These are phyloP conservation scores for Nudaria mundana DNA, from an alignment of 2,888 invertebrate species.

Conservation along the genomic window DNA sequence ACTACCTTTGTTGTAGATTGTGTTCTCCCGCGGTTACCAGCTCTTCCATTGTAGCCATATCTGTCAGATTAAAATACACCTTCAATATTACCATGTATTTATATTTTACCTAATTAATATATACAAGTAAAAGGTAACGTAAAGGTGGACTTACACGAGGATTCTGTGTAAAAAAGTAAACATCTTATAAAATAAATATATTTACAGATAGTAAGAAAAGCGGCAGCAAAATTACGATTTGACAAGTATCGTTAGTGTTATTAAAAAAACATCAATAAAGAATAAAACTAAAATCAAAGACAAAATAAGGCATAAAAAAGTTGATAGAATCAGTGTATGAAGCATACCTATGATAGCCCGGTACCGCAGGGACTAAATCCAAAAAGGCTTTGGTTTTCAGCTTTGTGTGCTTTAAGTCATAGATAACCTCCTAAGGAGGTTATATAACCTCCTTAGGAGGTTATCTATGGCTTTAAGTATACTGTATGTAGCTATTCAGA, in stretches of 20 bases:
- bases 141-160: constrained; percentile 7
- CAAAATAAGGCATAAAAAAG: too few species aligned
- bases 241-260: constrained; percentile 6
- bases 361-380: too few species aligned
- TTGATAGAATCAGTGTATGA: too few species aligned
- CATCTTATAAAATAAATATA: constrained; percentile 13
- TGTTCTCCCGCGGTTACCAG: constrained; percentile 3
- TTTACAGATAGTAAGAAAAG: constrained; percentile 13
- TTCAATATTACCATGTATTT: neutral
- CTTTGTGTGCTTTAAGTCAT: too few species aligned
- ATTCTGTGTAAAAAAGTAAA: constrained; percentile 14
- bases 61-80: constrained; percentile 1
- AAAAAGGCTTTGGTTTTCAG: too few species aligned
- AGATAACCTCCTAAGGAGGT: too few species aligned
- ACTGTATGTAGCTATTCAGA: too few species aligned
- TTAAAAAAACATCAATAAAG: neutral
- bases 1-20: too few species aligned
- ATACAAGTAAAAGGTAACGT: neutral
- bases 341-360: too few species aligned
- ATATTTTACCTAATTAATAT: neutral
- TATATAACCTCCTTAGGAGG: too few species aligned
- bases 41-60: constrained; percentile 11
- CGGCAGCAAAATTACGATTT: constrained; percentile 10
- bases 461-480: too few species aligned
- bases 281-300: constrained; percentile 1